Base-by-base conservation (phyloP, 2,888 invertebrate species). In the Aspidiotus rigidus region DNA sequence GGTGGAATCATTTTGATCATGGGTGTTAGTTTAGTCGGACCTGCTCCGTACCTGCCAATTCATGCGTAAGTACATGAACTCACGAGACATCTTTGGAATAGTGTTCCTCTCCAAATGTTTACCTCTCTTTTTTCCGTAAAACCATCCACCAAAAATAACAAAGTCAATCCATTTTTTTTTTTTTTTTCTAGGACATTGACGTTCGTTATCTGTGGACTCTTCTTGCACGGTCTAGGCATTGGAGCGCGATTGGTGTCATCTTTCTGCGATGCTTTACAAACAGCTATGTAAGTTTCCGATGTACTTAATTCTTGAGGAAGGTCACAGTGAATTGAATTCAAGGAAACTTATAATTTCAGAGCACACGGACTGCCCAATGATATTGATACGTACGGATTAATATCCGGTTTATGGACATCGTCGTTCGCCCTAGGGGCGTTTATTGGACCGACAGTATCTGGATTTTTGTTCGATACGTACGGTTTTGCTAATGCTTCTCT, bases 391-490 rank as follows among this genome's bases (percentile, higher is more conserved):
- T 93, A 91, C 76, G 93, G 93, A 0, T 80, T 93, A 53, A 88
- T 93, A 9, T 92, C 93, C 0, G 94, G 93, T 0, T 81, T 94
- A 75, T 94, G 93, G 88, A 93, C 93, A 1, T 91, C 92, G 1
- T 86, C 89, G 0, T 93, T 93, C 75, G 92, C 93, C 0, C 80
- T 94, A 10, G 94, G 94, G 0, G 90, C 90, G 1, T 90, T 90
- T 77, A 84, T 90, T 63, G 91, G 91, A 0, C 90, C 90, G 1
- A 88, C 88, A 0, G 80, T 88, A 1, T 84, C 84, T 73, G 90
- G 90, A 0, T 82, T 89, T 56, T 81, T 91, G 0, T 85, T 85
- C 74, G 90, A 90, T 75, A 81, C 79, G 63, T 84, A 88, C 64
- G 88, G 88, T 0, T 91, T 91, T 77, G 77, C 85, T 42, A 81